Conservation (phyloP, 2,113 vertebrate genomes). For the Pelodiscus sinensis region DNA sequence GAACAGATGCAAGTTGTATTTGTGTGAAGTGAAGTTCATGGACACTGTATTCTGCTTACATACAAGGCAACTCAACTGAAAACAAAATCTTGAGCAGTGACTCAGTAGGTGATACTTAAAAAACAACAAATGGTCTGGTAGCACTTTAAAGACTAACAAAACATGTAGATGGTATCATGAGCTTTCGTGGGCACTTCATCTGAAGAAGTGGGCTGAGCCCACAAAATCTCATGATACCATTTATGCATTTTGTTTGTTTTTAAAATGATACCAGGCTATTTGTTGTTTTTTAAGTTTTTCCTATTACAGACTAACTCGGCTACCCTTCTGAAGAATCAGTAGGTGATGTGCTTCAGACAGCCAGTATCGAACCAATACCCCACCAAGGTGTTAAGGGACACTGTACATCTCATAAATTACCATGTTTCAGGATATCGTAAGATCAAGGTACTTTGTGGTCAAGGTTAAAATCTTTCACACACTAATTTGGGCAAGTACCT, state of each 20-base stretch:
- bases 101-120: background rate
- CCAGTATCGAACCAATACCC: background rate
- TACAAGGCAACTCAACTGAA: background rate
- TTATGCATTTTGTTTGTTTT: too few relatives aligned
- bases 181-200: too few relatives aligned
- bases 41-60: background rate
- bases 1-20: background rate
- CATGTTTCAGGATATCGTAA: fast-evolving
- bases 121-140: too few relatives aligned
- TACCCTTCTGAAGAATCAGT: too few relatives aligned
- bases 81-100: background rate
- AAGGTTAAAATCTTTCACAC: too few relatives aligned
- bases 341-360: background rate
- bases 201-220: too few relatives aligned
- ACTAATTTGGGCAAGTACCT: background rate
- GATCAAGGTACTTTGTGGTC: background rate
- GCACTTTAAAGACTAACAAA: too few relatives aligned
- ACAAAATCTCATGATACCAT: too few relatives aligned
- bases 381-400: background rate
- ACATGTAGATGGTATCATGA: too few relatives aligned
- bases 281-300: too few relatives aligned
- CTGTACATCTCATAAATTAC: background rate
- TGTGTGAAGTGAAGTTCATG: background rate
- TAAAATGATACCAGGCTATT: too few relatives aligned
- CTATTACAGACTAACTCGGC: too few relatives aligned